These are phyloP conservation scores for Dreissena rostriformis DNA, from an alignment of 1,140 invertebrate species.

Conservation along the genomic window DNA sequence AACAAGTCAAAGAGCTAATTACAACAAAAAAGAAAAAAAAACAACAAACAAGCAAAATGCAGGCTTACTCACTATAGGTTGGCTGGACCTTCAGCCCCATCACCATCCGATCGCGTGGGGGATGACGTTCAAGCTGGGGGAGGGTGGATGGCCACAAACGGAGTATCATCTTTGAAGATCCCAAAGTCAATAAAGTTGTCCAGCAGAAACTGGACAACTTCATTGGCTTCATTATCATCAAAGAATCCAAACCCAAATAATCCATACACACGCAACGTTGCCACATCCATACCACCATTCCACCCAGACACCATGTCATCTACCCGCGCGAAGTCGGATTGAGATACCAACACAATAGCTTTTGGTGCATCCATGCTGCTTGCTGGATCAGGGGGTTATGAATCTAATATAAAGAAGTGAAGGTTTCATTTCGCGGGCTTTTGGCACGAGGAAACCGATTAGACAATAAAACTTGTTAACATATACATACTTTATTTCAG, in stretches of 20 bases:
- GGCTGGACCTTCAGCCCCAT: conserved; percentile 3
- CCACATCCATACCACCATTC: conserved; percentile 13
- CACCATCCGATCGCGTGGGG: neutral
- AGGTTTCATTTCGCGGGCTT: no score
- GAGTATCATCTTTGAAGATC: neutral
- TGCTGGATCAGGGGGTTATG: no score
- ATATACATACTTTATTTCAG: no score
- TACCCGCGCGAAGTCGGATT: no score
- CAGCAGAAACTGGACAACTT: conserved; percentile 14
- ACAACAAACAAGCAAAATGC: neutral
- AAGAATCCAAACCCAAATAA: conserved; percentile 19
- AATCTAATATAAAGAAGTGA: no score
- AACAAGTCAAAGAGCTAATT: no score
- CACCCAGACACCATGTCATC: no score
- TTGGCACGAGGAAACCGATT: no score
- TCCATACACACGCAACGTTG: neutral
- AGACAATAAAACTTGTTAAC: no score
- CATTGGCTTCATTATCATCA: conserved; percentile 2
- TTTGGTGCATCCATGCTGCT: no score
- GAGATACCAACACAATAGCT: no score
- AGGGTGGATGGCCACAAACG: neutral
- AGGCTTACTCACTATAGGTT: neutral
- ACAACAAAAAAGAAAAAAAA: neutral
- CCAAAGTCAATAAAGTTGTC: conserved; percentile 5
- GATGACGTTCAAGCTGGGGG: neutral